Percentiles rank a stretch among this genome's conserved stretches.
phyloP scores from a whole-genome alignment of 2,113 vertebrate species.

The Rhinopomastus cyanomelas region DNA sequence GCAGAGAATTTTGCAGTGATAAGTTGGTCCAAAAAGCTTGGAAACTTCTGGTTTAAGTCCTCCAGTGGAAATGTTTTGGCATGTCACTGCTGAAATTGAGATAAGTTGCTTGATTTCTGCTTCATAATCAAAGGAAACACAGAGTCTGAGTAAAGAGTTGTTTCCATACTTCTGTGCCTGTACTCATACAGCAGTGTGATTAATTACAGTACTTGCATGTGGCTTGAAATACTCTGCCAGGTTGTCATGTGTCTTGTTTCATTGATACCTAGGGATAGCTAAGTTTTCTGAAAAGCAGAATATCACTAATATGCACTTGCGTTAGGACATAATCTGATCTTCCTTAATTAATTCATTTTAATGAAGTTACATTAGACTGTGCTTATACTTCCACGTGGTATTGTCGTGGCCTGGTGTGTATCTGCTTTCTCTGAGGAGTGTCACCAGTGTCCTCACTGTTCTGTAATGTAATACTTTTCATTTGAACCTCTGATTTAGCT shows the following conservation, averaged over 20 bases:
- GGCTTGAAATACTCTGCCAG: neutral
- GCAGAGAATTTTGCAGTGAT: neutral
- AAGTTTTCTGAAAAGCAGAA: neutral
- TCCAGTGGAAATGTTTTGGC: neutral
- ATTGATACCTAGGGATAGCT: neutral
- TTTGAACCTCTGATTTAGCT: constrained; percentile 46
- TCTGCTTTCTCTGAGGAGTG: constrained; percentile 27
- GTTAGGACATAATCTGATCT: neutral
- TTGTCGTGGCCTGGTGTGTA: neutral
- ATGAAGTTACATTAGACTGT: neutral
- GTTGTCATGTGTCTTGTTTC: neutral
- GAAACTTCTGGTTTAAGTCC: neutral
- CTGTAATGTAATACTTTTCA: constrained; percentile 35
- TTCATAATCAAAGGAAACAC: neutral
- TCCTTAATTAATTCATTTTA: neutral
- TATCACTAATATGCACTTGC: neutral
- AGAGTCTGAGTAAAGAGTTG: neutral
- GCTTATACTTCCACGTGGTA: neutral
- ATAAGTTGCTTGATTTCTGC: neutral
- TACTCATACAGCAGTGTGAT: neutral
- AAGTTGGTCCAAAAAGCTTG: neutral
- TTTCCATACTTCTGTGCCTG: neutral
- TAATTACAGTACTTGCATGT: neutral
- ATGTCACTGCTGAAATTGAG: neutral
- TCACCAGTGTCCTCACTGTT: neutral